These are phyloP conservation scores for Microcebus lehilahytsara DNA, from an alignment of 2,113 vertebrate species.

Conservation along the genomic window DNA sequence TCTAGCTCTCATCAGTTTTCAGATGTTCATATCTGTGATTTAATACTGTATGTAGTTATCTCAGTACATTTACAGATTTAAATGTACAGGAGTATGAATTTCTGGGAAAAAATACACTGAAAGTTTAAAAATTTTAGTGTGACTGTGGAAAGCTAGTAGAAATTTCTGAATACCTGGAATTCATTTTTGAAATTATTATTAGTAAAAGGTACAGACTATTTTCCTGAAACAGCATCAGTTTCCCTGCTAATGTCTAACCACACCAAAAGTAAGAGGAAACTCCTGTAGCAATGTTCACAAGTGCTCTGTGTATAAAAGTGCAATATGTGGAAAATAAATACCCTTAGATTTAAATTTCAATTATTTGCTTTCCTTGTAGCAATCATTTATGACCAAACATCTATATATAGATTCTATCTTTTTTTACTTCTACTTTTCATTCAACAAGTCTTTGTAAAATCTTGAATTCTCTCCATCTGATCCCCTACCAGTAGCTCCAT, in stretches of 20 bases:
- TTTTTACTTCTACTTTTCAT: neutral
- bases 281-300: neutral
- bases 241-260: neutral
- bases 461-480: neutral
- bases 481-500: neutral
- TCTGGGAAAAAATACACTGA: neutral
- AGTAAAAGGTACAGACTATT: neutral
- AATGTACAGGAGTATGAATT: neutral
- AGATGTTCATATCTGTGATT: neutral
- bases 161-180: neutral
- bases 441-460: neutral
- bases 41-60: neutral
- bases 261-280: neutral
- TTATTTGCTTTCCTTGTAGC: neutral
- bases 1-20: neutral
- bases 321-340: neutral
- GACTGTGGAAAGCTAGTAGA: neutral
- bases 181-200: neutral
- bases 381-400: neutral
- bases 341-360: neutral
- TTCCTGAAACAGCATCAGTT: neutral
- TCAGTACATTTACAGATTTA: neutral
- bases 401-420: neutral
- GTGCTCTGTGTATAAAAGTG: neutral
- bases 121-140: neutral